phyloP scores from a whole-genome alignment of 2,113 vertebrate genomes.

The Varanus salvator region DNA sequence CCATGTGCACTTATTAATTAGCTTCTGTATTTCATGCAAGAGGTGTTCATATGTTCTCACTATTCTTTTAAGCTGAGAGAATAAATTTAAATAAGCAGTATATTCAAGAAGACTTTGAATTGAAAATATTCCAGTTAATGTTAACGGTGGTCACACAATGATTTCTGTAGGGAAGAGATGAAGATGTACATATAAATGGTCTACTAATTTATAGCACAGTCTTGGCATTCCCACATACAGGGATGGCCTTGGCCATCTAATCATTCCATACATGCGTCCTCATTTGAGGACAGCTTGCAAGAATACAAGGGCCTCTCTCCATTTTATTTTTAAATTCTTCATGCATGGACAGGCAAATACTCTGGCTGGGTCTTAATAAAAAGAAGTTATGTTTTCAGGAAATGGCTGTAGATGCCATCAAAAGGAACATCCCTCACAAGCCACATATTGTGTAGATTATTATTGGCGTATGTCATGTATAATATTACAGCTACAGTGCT shows the following conservation, averaged over 20 bases:
- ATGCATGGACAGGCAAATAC: neutral
- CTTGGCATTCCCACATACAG: neutral
- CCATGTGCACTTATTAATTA: neutral
- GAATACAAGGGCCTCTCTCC: neutral
- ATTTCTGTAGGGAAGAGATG: no score
- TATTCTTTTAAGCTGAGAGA: neutral
- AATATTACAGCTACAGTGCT: neutral
- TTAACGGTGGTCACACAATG: neutral
- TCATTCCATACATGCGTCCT: neutral
- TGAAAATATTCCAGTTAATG: neutral
- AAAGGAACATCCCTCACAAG: neutral
- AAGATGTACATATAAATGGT: neutral
- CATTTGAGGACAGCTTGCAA: neutral
- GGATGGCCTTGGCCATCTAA: neutral
- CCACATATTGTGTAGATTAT: neutral
- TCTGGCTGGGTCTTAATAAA: neutral
- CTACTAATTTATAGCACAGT: neutral
- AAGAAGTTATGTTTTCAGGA: neutral
- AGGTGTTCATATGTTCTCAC: neutral
- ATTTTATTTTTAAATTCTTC: neutral
- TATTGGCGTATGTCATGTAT: neutral
- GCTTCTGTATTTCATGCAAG: no score
- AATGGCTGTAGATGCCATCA: neutral
- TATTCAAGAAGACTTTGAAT: neutral
- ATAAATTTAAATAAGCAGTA: neutral